Base-by-base conservation (phyloP, 2,888 invertebrate species). In the Linnaemya vulpina region DNA sequence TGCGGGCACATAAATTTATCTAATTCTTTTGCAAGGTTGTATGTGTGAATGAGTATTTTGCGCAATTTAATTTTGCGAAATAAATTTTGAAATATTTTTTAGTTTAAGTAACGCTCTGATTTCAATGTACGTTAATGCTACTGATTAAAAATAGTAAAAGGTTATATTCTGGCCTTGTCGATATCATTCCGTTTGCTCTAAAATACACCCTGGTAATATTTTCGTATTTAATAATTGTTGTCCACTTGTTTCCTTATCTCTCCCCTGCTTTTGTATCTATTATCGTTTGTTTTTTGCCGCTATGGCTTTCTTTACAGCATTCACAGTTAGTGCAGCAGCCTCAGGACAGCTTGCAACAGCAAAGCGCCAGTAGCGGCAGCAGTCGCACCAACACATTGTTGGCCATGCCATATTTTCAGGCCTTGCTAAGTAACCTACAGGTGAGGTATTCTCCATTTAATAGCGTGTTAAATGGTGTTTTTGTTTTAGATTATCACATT, bases 391-490 rank as follows among this genome's bases (percentile, higher is more conserved):
- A 92, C 91, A 90, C 90, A 70, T 88, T 92, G 68, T 88, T 92
- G 83, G 89, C 92, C 87, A 92, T 95, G 93, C 96, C 96, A 88
- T 95, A 95, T 92, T 94, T 96, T 91, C 94, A 94, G 91, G 94
- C 94, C 90, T 93, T 96, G 89, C 94, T 96, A 90, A 94, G 94
- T 89, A 95, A 95, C 90, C 92, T 96, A 90, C 95, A 96, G 95
- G 96, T 96, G 94, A 95, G 95, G 92, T 87, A 88, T 75, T 84
- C 74, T 76, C 22, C 79, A 75, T 78, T 76, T 74, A 77, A 71
- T 60, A 70, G n/a, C 30, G 68, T 78, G 77, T 67, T 81, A 65
- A 80, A 68, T 73, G 62, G 71, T 82, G 46, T 70, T 71, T 65
- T 71, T n/a, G n/a, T 81, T 20, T 71, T 73, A 53, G 55, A 73